Base-by-base conservation (phyloP, 2,888 invertebrate genomes). In the Ophioninae sp. region DNA sequence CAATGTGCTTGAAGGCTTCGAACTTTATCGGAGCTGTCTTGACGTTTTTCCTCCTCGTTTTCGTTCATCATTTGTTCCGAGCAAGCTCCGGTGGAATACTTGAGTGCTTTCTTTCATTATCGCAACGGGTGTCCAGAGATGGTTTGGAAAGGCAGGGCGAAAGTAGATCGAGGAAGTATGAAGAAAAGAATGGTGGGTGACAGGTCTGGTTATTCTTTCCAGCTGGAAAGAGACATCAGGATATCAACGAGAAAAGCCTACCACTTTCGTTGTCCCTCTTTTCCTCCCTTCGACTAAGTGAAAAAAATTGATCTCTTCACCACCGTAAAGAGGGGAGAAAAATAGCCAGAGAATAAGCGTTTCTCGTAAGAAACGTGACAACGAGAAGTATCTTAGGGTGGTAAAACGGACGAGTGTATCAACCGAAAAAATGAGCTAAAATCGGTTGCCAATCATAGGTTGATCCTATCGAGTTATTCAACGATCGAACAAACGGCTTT, bases 301-400 rank as follows among this genome's bases (percentile, higher is more conserved):
- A 79, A 84, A 83, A 83, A 84, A 84, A 84, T 84, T 81, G 70
- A 84, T 84, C 81, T 73, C 75, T 64, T 73, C 59, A 69, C 61
- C 62, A 30, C n/a, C 67, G 50, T 68, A 61, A 57, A 50, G 17
- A 50, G 13, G 50, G 50, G 17, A 6, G 75, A 61, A 67, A 73
- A 72, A 44, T 57, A 20, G 65, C 7, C n/a, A 44, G 17, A 77
- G 13, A 76, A 69, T 23, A 44, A 65, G 50, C 64, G 50, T 23
- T 20, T 20, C 30, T 72, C 65, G 6, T 59, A 67, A 59, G 79
- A 81, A 79, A 75, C 64, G 73, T 23, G 57, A 64, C 67, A 39
- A 44, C 20, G 76, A 84, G 76, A 76, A 79, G 79, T 81, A 81
- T 84, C 69, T 50, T 67, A 23, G 23, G 56, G 69, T 61, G 62